Evolutionary conservation across 2,113 vertebrate species (phyloP).

Genomic region (Choloepus hoffmanni): DNA sequence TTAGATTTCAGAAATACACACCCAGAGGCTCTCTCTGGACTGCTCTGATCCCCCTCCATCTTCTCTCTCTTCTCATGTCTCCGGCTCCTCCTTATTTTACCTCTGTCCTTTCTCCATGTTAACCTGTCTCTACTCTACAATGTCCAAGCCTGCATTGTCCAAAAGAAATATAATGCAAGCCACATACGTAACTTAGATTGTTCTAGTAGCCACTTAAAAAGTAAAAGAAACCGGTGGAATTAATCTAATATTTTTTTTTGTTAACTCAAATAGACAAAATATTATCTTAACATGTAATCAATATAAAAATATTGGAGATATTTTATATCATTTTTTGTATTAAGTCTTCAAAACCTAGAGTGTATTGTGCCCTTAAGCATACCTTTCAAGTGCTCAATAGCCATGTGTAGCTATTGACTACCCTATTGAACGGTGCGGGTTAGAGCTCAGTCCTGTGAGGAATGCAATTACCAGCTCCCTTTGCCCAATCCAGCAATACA

Average conservation of each 20-base stretch:
- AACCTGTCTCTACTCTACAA: not conserved
- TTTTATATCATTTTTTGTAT: not conserved
- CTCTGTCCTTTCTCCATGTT: not conserved
- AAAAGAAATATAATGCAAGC: not conserved
- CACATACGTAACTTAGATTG: not conserved
- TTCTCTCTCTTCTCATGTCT: not conserved
- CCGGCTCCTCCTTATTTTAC: not conserved
- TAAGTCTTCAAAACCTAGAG: not conserved
- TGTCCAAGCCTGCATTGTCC: not conserved
- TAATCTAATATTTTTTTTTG: conserved; percentile 5
- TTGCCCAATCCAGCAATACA: not conserved
- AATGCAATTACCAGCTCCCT: not conserved
- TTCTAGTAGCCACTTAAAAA: not conserved
- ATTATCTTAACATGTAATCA: not conserved
- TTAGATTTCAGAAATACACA: not conserved
- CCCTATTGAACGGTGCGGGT: no score
- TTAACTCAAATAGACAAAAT: not conserved
- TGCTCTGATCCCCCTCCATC: not conserved
- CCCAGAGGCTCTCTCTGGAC: not conserved
- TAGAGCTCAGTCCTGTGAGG: not conserved
- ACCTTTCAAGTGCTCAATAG: not conserved
- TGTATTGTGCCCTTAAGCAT: not conserved
- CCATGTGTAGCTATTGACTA: not conserved
- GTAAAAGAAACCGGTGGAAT: not conserved
- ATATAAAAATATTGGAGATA: not conserved